Base-by-base conservation (phyloP, 2,113 vertebrate genomes). In the Acinonyx jubatus region DNA sequence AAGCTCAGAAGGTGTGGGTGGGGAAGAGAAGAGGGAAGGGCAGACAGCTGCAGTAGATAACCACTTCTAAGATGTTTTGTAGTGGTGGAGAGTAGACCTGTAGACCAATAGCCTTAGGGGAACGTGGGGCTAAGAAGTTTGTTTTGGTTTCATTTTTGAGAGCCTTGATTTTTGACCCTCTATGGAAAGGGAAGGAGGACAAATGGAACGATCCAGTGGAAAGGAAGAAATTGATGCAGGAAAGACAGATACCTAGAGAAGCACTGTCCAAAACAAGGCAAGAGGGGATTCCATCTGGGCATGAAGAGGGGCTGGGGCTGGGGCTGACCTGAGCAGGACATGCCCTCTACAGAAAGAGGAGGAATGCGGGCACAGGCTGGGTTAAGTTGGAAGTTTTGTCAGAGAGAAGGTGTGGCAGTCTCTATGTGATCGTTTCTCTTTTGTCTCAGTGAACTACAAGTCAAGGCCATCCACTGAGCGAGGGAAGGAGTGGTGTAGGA, bases 241-340 rank as follows among this genome's bases (percentile, higher is more conserved):
- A 38, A n/a, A 93, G 66, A 45, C 57, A 80, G 71, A 55, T 5
- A 15, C 19, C 45, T 57, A 57, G 4, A 61, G 69, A 69, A 63
- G 8, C 15, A 13, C 29, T 6, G 23, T 41, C 41, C 7, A 57
- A 52, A 65, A 80, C 7, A 52, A 84, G 50, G 29, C 79, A 55
- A 76, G n/a, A 50, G 66, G 10, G 36, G 16, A 36, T 4, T 50
- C 31, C 12, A 31, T 4, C 31, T 66, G 84, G 36, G 36, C 31
- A 5, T 3, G 19, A 79, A 23, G 4, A 8, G 27, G 6, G 14
- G 11, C 7, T 31, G 0, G 6, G 14, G 11, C 7, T 31, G 0
- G 7, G n/a, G 2, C 41, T 36, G 23, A 38, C 19, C 18, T 55
- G n/a, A 48, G 3, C 41, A 36, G 18, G 9, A 41, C 4, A 10